Evolutionary conservation across 2,113 vertebrate species (phyloP), one percentile per base, ranked within the genome.

Genomic region (Gnathonemus echidnorhynchus): DNA sequence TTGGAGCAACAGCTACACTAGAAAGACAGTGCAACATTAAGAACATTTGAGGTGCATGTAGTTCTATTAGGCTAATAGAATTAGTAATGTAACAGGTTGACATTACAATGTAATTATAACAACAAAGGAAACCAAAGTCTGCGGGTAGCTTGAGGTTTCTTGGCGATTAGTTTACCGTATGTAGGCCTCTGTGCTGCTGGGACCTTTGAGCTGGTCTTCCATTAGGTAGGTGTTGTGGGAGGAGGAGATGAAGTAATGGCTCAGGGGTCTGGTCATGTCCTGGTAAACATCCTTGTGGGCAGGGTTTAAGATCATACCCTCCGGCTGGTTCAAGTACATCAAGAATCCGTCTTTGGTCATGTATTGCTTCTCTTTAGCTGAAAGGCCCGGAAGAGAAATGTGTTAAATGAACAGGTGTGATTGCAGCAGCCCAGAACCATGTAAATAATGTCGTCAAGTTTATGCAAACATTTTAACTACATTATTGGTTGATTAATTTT

Each of bases 161-260:
- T 56, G 17, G 39, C 1, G 21, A 15, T 11, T 19, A 8, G 70
- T 58, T 89, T 95, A 99, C 98, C 97, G 97, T 94, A 99, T 94
- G 24, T 99, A 99, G 90, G 97, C 98, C 91, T 99, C 97, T 0
- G 97, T 98, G 94, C 98, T 99, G 96, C 98, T 99, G 49, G 98
- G 97, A 11, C 98, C 98, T 13, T 93, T 97, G 83, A 99, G 94
- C 95, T 99, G 98, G 93, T 99, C 98, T 91, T 99, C 97, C 95
- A 97, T 95, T 46, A 99, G 96, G 93, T 99, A 99, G 70, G 98
- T 99, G 91, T 99, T 99, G 95, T 99, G 98, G 0, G 98, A 99
- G 66, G 98, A 99, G 6, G 98, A 99, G 93, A 99, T 97, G 89
- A 98, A 96, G 94, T 99, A 99, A 94, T 98, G 96, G 91, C 95